These are phyloP conservation scores for Phainopepla nitens DNA, from an alignment of 2,113 vertebrate genomes.

Conservation along the genomic window DNA sequence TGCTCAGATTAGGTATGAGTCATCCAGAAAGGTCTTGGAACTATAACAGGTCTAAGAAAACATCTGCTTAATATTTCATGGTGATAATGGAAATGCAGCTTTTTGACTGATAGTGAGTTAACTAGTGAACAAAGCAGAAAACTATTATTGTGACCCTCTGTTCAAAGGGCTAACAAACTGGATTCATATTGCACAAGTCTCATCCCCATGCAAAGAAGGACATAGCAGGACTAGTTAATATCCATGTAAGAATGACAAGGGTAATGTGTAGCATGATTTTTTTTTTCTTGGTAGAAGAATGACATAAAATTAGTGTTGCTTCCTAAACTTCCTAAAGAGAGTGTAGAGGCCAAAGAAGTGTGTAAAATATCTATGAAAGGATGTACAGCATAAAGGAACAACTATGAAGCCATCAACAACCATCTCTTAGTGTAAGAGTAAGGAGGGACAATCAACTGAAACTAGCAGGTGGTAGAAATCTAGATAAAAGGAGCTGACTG, in stretches of 20 bases:
- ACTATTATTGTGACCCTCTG: not conserved
- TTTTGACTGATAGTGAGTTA: not conserved
- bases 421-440: not conserved
- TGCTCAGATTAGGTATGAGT: not conserved
- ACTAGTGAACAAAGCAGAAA: not conserved
- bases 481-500: not conserved
- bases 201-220: not conserved
- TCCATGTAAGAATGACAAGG: not conserved
- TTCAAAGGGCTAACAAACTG: not conserved
- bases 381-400: not conserved
- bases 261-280: not conserved
- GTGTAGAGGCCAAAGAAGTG: not conserved
- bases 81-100: not conserved
- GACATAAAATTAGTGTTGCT: not conserved
- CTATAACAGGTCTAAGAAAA: not conserved
- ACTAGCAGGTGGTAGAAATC: not conserved
- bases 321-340: not conserved
- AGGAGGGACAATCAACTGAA: not conserved
- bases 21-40: not conserved
- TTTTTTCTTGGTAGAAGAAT: not conserved
- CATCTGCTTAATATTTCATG: not conserved
- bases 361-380: not conserved
- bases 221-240: not conserved
- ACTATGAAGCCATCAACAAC: not conserved
- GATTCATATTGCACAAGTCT: not conserved